phyloP scores from a whole-genome alignment of 2,797 vertebrate genomes.

The Phalanger gymnotis region DNA sequence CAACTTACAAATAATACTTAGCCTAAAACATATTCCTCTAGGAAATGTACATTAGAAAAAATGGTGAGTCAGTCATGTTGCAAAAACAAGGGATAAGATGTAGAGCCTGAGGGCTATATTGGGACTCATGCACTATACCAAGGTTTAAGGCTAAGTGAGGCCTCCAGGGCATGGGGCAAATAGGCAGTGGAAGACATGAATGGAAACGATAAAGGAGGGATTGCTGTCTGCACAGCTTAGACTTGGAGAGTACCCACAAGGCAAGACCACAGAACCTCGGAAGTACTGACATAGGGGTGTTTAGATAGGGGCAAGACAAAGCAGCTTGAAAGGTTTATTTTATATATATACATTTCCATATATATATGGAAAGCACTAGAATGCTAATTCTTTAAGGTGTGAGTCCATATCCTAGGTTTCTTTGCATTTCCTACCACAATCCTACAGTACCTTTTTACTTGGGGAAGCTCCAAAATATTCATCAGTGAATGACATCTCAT shows the following conservation, averaged over 20 bases:
- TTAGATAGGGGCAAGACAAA: neutral
- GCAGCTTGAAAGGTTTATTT: neutral
- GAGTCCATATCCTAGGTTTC: neutral
- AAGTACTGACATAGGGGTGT: neutral
- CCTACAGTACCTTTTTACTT: neutral
- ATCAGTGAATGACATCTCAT: neutral
- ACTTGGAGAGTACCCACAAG: neutral
- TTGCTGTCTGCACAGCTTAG: neutral
- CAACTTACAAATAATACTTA: neutral
- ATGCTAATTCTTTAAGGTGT: neutral
- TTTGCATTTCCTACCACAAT: neutral
- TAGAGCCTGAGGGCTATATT: neutral
- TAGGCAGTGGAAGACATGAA: neutral
- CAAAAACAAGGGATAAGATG: neutral
- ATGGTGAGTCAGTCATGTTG: neutral
- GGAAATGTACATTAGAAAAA: neutral
- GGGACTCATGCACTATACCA: neutral
- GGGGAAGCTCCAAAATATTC: neutral
- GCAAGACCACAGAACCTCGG: neutral
- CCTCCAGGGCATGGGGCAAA: neutral
- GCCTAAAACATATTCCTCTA: neutral
- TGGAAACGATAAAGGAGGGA: neutral
- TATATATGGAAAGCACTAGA: neutral
- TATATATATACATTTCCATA: no score
- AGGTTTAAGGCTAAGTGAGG: neutral